Evolutionary conservation across 2,113 vertebrate species (phyloP), one percentile per base, ranked within the genome.

Genomic region (Mesembrinibis cayennensis): DNA sequence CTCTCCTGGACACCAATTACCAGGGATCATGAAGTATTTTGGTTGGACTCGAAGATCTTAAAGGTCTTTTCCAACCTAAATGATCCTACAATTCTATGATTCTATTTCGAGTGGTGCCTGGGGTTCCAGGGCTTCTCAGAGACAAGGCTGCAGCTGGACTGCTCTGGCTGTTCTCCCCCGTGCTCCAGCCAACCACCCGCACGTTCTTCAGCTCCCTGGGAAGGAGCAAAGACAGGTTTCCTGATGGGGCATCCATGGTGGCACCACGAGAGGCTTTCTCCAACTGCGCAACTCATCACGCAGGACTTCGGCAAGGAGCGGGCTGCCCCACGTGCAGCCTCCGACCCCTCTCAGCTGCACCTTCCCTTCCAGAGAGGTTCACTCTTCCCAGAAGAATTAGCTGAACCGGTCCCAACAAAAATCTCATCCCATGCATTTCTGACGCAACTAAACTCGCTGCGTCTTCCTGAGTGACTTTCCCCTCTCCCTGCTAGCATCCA

Each of bases 41-140:
- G 1, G 62, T n/a, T 62, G n/a, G 66, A 74, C 61, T 62, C 7
- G 1, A 73, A 11, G 13, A 93, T 67, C 61, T 86, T 53, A 74
- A 82, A 90, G 36, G 13, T 86, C 23, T 86, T 82, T 86, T 89
- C 27, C 61, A 93, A 79, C 15, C 22, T 70, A 81, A 90, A 84
- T 19, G 22, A 78, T 63, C 66, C 53, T 61, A 18, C 21, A 8
- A 74, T 74, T 79, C 65, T 67, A 63, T 52, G 9, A 79, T 74
- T 79, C 65, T 67, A 63, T 52, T 94, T 58, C 3, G 7, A 82
- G 53, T 13, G 44, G 52, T 82, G 81, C 52, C 58, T 76, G 49
- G 20, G 45, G 55, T 38, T 85, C 21, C 66, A 47, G 6, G 32
- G 36, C 30, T 66, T 63, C 91, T 74, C 55, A 42, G 53, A 76